phyloP scores from a whole-genome alignment of 2,113 vertebrate genomes.

The Emydocephalus ijimae region DNA sequence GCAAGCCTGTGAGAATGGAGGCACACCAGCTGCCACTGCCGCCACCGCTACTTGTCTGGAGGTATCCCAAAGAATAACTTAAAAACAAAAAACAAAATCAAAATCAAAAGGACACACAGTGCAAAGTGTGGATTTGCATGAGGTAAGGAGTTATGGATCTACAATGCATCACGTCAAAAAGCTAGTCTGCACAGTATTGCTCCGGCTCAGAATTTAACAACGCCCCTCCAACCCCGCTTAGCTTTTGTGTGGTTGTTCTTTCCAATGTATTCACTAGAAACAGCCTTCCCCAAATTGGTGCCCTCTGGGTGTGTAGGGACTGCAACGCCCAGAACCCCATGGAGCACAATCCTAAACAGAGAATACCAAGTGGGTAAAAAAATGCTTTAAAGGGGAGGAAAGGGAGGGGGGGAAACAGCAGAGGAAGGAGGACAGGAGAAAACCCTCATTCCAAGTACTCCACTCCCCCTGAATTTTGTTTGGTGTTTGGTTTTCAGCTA shows the following conservation, averaged over 20 bases:
- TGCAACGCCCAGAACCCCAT: background rate
- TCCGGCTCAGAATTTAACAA: slow-evolving; percentile 22
- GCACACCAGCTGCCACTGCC: background rate
- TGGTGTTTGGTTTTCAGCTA: slow-evolving; percentile 50
- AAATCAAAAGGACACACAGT: slow-evolving; percentile 57
- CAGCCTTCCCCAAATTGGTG: background rate
- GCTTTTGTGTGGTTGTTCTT: slow-evolving; percentile 25
- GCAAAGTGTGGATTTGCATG: slow-evolving; percentile 63
- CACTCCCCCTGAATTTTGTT: slow-evolving; percentile 43
- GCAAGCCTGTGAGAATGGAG: slow-evolving; percentile 4
- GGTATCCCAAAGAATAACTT: slow-evolving; percentile 48
- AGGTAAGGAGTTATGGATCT: slow-evolving; percentile 63
- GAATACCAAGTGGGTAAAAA: background rate
- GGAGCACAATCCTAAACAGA: background rate
- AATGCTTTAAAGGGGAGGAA: background rate
- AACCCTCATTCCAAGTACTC: background rate
- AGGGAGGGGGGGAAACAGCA: rapidly evolving
- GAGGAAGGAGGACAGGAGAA: background rate
- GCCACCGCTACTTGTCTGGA: slow-evolving; percentile 48
- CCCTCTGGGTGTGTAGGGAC: background rate
- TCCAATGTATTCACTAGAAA: background rate
- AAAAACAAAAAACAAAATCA: slow-evolving; percentile 14
- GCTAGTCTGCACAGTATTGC: background rate
- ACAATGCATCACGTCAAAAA: slow-evolving; percentile 11
- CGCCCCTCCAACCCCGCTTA: background rate